Evolutionary conservation across 2,797 vertebrate genomes (phyloP).

Genomic region (Bryconaethiops microstoma): DNA sequence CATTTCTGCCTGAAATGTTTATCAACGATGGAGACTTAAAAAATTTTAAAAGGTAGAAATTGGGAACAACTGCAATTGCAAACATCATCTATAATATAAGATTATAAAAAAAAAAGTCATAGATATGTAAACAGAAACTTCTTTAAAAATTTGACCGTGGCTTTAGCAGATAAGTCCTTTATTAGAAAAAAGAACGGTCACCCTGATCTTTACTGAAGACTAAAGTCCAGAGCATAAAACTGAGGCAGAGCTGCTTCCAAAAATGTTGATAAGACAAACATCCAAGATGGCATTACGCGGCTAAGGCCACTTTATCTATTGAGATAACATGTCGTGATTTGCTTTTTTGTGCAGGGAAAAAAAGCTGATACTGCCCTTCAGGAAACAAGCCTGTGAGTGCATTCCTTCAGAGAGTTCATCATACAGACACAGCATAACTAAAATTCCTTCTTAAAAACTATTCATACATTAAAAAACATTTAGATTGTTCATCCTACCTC

Average conservation of each 20-base stretch:
- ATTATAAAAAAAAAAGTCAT: not conserved
- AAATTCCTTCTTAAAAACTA: not conserved
- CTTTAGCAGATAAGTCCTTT: not conserved
- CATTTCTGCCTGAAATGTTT: not conserved
- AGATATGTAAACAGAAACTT: no score
- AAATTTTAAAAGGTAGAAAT: not conserved
- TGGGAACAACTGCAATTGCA: no score
- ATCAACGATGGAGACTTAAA: not conserved
- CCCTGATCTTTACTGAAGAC: not conserved
- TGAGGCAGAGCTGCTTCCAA: not conserved
- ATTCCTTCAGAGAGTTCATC: not conserved
- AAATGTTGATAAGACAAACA: slow-evolving; percentile 7
- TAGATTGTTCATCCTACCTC: not conserved
- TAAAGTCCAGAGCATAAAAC: slow-evolving; percentile 18
- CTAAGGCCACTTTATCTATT: not conserved
- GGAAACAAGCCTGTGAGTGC: slow-evolving; percentile 57
- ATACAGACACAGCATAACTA: not conserved
- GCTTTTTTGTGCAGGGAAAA: slow-evolving; percentile 65
- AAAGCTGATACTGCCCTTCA: slow-evolving; percentile 59
- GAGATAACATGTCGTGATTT: slow-evolving; percentile 32
- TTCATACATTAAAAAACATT: not conserved
- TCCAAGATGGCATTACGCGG: not conserved
- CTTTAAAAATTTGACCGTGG: not conserved
- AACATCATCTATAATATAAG: not conserved
- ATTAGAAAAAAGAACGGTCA: not conserved